Conservation (phyloP, 2,888 invertebrate species). For the Drosophila lacicola region DNA sequence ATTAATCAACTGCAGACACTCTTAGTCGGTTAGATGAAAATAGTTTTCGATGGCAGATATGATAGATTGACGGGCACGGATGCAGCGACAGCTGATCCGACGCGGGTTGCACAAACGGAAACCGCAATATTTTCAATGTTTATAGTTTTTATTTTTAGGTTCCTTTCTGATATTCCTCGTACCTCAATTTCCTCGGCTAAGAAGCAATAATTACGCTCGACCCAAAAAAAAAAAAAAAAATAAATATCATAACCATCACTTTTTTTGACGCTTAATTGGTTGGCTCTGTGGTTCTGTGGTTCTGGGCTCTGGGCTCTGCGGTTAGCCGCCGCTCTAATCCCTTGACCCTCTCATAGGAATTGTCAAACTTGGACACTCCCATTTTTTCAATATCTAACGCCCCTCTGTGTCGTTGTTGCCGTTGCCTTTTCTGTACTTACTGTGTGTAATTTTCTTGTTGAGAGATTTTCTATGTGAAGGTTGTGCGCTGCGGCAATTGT, state of each 20-base stretch:
- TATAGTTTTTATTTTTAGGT: conserved; percentile 17
- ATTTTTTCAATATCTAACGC: conserved; percentile 25
- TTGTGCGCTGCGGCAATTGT: conserved; percentile 59
- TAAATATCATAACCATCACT: conserved; percentile 60
- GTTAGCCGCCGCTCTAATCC: conserved; percentile 59
- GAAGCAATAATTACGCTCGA: conserved; percentile 57
- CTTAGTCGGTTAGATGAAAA: conserved; percentile 1
- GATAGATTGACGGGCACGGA: conserved; percentile 17
- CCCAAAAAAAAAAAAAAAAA: conserved; percentile 22
- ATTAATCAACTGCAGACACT: conserved; percentile 52
- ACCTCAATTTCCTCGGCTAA: conserved; percentile 66
- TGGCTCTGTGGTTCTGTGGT: conserved; percentile 9
- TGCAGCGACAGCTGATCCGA: conserved; percentile 31
- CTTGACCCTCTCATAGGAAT: conserved; percentile 57
- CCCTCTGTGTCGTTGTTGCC: conserved; percentile 24
- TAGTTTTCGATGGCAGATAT: neutral
- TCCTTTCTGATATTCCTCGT: conserved; percentile 4
- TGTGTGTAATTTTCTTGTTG: conserved; percentile 82
- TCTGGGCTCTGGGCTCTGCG: conserved; percentile 18
- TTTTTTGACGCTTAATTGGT: conserved; percentile 58
- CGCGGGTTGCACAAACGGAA: conserved; percentile 50
- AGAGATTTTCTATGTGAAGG: conserved; percentile 84
- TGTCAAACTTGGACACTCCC: conserved; percentile 58
- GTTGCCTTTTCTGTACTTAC: conserved; percentile 11
- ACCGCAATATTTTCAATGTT: conserved; percentile 59